phyloP scores from a whole-genome alignment of 2,888 invertebrate genomes.

The Watsonalla binaria region DNA sequence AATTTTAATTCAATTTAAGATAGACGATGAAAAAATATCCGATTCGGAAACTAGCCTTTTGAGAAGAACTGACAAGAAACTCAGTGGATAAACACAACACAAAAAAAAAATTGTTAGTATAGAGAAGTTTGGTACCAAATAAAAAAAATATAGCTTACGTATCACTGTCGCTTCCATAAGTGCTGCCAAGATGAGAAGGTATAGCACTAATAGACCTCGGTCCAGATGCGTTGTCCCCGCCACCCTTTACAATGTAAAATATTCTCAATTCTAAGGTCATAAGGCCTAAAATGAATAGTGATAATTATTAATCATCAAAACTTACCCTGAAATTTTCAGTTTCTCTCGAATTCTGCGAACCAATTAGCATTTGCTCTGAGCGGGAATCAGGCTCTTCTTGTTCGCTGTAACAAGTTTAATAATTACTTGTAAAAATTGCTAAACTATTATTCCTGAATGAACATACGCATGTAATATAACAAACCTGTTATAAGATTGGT shows the following conservation, averaged over 20 bases:
- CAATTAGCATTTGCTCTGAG: slow-evolving; percentile 61
- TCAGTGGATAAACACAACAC: too few relatives aligned
- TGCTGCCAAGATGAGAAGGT: slow-evolving; percentile 54
- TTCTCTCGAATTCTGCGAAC: slow-evolving; percentile 61
- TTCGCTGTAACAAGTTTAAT: slow-evolving; percentile 40
- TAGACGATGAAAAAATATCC: too few relatives aligned
- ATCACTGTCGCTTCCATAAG: slow-evolving; percentile 67
- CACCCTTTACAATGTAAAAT: slow-evolving; percentile 30
- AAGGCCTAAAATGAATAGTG: background rate
- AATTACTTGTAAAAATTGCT: too few relatives aligned
- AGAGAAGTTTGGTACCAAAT: too few relatives aligned
- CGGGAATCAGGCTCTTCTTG: slow-evolving; percentile 67
- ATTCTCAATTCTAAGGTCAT: slow-evolving; percentile 1
- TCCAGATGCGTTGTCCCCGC: slow-evolving; percentile 48
- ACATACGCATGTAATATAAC: background rate
- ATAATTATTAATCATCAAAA: slow-evolving; percentile 3
- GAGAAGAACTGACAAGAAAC: too few relatives aligned
- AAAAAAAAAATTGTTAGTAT: too few relatives aligned
- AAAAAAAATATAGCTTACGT: slow-evolving; percentile 33
- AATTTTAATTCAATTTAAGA: too few relatives aligned
- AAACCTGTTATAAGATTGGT: slow-evolving; percentile 69
- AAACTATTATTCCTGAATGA: background rate
- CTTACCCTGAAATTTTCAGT: slow-evolving; percentile 61
- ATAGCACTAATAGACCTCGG: slow-evolving; percentile 46
- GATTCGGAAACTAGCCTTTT: too few relatives aligned